Base-by-base conservation (phyloP, 64 coral and sea anemone species). In the Trachythela sp. region DNA sequence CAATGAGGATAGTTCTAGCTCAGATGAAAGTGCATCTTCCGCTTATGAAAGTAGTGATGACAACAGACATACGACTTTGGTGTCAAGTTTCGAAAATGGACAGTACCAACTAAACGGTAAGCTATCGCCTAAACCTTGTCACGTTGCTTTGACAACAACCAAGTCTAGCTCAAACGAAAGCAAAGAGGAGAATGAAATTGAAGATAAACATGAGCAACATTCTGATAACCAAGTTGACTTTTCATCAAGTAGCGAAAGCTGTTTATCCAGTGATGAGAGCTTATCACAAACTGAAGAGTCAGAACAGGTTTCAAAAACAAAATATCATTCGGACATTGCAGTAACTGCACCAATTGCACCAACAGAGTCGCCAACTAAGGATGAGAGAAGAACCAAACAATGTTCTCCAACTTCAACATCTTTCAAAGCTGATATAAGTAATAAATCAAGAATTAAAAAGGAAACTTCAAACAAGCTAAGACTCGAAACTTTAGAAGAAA, bases 401-500 rank as follows among this genome's bases (percentile, higher is more conserved):
- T 0, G 20, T 80, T 35, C 31, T 39, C 20, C 26, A 39, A 39
- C 3, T 80, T 0, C 14, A 36, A 36, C 9, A n/a, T n/a, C 20
- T 24, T 64, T 64, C 26, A 64, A 24, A 26, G 56, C 20, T 64
- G 56, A 20, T 36, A 29, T 36, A 80, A 15, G 3, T 0, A 10
- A 80, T 35, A 80, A 36, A 30, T 37, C 32, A 39, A 30, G 32
- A 15, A 37, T 20, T 0, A 39, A 80, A 15, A 80, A 35, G 34
- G 75, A 80, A 34, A 15, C 34, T 37, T 80, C 75, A 35, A 80
- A 80, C 38, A 80, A 80, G 31, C 0, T 39, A 36, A 80, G 75
- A 80, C 75, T 80, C 4, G 75, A 80, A 39, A 38, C 75, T 34
- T 80, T 80, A 22, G 37, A 80, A 80, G 15, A 80, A 80, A 80